phyloP scores from a whole-genome alignment of 2,888 invertebrate species.

The Dicycla oo region DNA sequence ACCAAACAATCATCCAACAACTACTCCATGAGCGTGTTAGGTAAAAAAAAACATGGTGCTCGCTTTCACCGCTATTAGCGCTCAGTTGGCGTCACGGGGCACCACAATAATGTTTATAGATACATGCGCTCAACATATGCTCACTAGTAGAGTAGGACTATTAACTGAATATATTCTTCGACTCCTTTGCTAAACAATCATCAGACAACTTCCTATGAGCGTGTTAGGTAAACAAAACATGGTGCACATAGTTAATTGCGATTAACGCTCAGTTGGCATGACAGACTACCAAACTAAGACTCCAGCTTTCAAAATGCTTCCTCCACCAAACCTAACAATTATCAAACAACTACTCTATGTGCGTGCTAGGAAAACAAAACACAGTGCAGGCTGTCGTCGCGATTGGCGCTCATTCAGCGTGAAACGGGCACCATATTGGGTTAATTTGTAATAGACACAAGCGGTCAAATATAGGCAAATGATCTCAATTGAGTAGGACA shows the following conservation, averaged over 20 bases:
- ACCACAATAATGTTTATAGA: slow-evolving; percentile 17
- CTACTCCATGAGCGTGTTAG: background rate
- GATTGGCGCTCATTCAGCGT: slow-evolving; percentile 2
- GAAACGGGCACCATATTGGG: slow-evolving; percentile 14
- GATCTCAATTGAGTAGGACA: background rate
- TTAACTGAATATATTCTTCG: too few species aligned
- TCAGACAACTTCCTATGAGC: slow-evolving; percentile 7
- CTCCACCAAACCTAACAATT: too few species aligned
- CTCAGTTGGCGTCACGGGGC: background rate
- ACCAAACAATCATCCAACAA: slow-evolving; percentile 4
- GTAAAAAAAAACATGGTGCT: slow-evolving; percentile 14
- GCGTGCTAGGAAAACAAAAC: slow-evolving; percentile 21
- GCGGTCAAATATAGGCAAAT: too few species aligned
- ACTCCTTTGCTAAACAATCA: too few species aligned
- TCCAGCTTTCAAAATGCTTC: too few species aligned
- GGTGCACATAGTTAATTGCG: too few species aligned
- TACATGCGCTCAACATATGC: too few species aligned
- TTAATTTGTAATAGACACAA: slow-evolving; percentile 22
- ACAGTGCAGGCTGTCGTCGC: background rate
- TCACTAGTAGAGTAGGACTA: too few species aligned
- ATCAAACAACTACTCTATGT: background rate
- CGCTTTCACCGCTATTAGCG: slow-evolving; percentile 5
- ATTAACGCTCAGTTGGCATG: too few species aligned
- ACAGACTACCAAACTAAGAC: too few species aligned
- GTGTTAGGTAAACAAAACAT: too few species aligned